Evolutionary conservation across 2,888 invertebrate species (phyloP), one percentile per base, ranked within the genome.

Genomic region (Xanthostigma xanthostigma): DNA sequence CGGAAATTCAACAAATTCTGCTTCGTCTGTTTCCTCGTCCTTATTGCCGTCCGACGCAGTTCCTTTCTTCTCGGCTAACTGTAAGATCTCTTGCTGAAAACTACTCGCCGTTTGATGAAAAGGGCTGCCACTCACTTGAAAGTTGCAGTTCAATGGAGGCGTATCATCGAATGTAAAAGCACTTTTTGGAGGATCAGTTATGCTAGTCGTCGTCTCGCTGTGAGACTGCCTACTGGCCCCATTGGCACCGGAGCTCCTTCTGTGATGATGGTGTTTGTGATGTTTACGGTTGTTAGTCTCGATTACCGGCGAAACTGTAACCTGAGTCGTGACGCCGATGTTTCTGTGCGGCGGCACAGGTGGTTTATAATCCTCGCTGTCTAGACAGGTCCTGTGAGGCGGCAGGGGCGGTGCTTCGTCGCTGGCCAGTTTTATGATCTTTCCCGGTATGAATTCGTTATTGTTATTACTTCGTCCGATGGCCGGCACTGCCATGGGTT

Each of bases 261-360:
- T 64, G 55, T 65, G 64, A 52, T 65, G 66, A 53, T 65, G 70
- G 52, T 70, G 71, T 53, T 70, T 69, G 53, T 66, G 69, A 51
- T 64, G 65, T 53, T 64, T 65, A 45, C 60, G 49, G 34, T 14
- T 13, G 11, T 35, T 37, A 35, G 41, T 17, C 47, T 39, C 49
- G 47, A 50, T 46, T 35, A 49, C 41, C 33, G 49, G 47, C 27
- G 44, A 44, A 9, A 42, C 40, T 27, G 65, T 66, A 58, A 71
- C 72, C 59, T 75, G 75, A 37, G 72, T 66, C 57, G 74, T 73
- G 46, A 76, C 70, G 17, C 77, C 76, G 37, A 84, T 75, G 67
- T 83, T 85, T 56, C 89, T 74, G 62, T 90, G 90, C 35, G 88
- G 91, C 17, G 90, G 90, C 49, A 90, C 86, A n/a, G 89, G 89